Evolutionary conservation across 2,113 vertebrate species (phyloP).

Genomic region (Xenus cinereus): DNA sequence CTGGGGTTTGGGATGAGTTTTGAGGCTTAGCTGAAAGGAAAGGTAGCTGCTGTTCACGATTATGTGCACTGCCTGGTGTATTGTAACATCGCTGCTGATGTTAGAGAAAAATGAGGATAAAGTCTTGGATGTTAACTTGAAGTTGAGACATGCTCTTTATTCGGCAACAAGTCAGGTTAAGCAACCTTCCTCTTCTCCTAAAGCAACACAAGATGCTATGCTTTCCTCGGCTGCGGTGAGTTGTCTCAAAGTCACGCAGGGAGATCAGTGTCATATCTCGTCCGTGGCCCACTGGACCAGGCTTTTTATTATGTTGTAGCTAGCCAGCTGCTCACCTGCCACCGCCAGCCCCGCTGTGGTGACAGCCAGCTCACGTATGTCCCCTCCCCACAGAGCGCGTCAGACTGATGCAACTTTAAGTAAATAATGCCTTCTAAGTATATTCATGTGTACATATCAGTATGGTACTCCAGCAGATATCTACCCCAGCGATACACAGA

Average conservation of each 20-base stretch:
- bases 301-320: neutral
- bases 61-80: neutral
- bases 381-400: neutral
- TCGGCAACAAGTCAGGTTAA: neutral
- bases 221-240: neutral
- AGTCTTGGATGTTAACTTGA: neutral
- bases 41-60: neutral
- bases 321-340: neutral
- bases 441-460: neutral
- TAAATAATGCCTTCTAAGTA: neutral
- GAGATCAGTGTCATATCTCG: neutral
- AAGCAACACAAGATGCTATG: neutral
- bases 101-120: neutral
- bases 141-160: neutral
- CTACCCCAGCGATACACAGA: neutral
- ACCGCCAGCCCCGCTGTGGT: neutral
- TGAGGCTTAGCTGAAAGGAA: neutral
- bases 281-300: neutral
- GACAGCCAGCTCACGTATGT: neutral
- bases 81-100: neutral
- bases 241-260: fast-evolving
- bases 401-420: neutral
- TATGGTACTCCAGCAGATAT: neutral
- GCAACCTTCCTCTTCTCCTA: neutral
- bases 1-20: neutral